phyloP scores from a whole-genome alignment of 2,888 invertebrate genomes.

The Andrena camellia region DNA sequence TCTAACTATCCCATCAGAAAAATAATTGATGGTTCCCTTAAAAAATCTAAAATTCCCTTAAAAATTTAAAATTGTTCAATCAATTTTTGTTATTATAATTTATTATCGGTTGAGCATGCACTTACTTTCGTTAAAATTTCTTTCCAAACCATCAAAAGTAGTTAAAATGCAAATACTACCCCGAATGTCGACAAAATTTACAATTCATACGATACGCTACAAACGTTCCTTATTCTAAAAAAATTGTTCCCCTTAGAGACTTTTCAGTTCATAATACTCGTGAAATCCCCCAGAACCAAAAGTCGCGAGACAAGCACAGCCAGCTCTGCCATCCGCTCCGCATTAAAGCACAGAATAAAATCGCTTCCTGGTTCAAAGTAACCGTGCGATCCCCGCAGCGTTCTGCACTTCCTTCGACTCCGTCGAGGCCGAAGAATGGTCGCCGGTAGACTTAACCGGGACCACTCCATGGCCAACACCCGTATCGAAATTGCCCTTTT shows the following conservation, averaged over 20 bases:
- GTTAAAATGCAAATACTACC: too few relatives aligned
- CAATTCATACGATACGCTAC: not conserved
- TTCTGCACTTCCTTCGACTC: conserved; percentile 10
- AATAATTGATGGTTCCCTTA: too few relatives aligned
- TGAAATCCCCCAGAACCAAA: conserved; percentile 14
- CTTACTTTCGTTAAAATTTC: too few relatives aligned
- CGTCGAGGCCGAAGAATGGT: conserved; percentile 24
- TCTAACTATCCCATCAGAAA: too few relatives aligned
- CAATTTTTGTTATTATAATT: too few relatives aligned
- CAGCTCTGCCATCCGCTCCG: not conserved
- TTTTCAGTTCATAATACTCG: not conserved
- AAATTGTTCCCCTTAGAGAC: not conserved
- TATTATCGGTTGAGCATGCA: too few relatives aligned
- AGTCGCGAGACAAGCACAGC: conserved; percentile 16
- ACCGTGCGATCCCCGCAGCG: conserved; percentile 47
- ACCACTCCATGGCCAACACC: conserved; percentile 17
- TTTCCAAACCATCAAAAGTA: too few relatives aligned
- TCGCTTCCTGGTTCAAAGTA: conserved; percentile 22
- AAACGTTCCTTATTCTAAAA: not conserved
- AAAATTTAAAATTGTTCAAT: too few relatives aligned
- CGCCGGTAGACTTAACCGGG: conserved; percentile 9
- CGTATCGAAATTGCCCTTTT: conserved; percentile 31
- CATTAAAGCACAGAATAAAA: conserved; percentile 16
- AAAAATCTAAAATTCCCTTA: too few relatives aligned
- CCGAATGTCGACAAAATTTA: too few relatives aligned